These are phyloP conservation scores for Yponomeuta plumbellus DNA, from an alignment of 2,888 invertebrate genomes.

Conservation along the genomic window DNA sequence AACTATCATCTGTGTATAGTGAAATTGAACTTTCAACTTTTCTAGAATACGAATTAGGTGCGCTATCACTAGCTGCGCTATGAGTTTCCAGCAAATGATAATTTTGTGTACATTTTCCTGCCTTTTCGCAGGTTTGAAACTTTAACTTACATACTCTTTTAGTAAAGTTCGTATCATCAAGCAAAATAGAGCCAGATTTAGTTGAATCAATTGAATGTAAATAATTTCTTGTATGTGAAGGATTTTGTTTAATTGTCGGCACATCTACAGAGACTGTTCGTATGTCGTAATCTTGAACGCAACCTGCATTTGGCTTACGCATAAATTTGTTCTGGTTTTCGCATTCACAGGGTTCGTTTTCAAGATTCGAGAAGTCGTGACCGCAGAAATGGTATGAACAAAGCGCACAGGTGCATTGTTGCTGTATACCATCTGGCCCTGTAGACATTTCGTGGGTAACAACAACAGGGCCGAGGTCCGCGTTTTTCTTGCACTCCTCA, in stretches of 20 bases:
- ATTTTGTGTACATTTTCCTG: neutral
- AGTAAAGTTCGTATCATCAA: no score
- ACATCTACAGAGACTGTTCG: neutral
- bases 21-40: neutral
- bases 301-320: slow-evolving; percentile 6
- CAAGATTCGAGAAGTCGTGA: slow-evolving; percentile 18
- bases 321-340: slow-evolving; percentile 18
- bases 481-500: neutral
- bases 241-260: neutral
- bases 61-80: neutral
- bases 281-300: neutral
- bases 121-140: no score
- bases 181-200: no score
- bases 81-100: neutral
- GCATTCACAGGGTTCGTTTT: slow-evolving; percentile 34
- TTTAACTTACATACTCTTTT: no score
- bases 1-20: neutral
- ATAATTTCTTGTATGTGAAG: no score
- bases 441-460: neutral
- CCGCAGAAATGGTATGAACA: slow-evolving; percentile 18
- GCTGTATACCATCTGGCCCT: neutral
- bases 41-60: neutral
- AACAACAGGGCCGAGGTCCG: neutral
- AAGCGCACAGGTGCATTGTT: neutral
- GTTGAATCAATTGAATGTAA: no score